Evolutionary conservation across 2,113 vertebrate genomes (phyloP), one percentile per base, ranked within the genome.

Genomic region (Mastomys natalensis): DNA sequence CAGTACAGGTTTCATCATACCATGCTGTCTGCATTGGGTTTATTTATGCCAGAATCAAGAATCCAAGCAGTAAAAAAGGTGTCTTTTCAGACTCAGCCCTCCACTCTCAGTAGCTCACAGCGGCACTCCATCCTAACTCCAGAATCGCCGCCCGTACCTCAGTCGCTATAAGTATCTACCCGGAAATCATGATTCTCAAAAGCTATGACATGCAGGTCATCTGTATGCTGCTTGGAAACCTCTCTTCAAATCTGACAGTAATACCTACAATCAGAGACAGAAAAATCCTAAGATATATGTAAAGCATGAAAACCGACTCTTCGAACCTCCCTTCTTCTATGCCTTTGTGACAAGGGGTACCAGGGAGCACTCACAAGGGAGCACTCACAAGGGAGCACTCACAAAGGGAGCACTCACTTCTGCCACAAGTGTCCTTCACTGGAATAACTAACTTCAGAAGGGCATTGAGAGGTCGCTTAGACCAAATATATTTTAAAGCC

Each of bases 281-380:
- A 92, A 90, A 88, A 91, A 74, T 12, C 37, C 73, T 58, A 24
- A n/a, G 45, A 40, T 22, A 13, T 74, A 62, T 87, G 58, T 22
- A 21, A 85, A 64, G 5, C 34, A 8, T 53, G 74, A n/a, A 5
- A 16, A 1, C 51, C 2, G 73, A 81, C 76, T 43, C 43, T 16
- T 51, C 17, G 43, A 40, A 55, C 21, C 19, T 0, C 0, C n/a
- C 90, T 34, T 40, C 70, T 64, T 70, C 62, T 60, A 3, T 2
- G 31, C 88, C 34, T 8, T 3, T 9, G 16, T 16, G 1, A 13
- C 1, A 0, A 26, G 15, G 15, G 0, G 1, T 2, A 6, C 6
- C 16, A 9, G 60, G 68, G 66, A 21, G 48, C 6, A 37, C 74
- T 26, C 51, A 0, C 5, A n/a, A n/a, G n/a, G n/a, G n/a, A n/a